Conservation (phyloP, 2,113 vertebrate genomes). For the Seriola rivoliana region DNA sequence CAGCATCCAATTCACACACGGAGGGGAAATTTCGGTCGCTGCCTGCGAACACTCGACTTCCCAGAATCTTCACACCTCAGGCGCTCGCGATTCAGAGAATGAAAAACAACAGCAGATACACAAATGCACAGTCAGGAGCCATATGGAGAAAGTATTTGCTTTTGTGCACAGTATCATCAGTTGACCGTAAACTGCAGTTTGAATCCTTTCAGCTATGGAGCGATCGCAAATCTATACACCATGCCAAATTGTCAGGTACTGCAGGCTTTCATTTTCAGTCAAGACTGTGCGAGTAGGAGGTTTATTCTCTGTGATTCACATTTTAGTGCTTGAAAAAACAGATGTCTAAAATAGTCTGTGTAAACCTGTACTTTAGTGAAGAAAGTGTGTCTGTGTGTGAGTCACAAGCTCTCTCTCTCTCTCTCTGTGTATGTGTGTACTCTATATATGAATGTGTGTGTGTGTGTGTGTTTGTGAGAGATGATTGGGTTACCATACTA, state of each 20-base stretch:
- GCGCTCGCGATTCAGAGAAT: background rate
- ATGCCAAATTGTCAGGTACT: background rate
- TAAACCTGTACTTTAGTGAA: conserved; percentile 34
- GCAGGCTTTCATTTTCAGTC: conserved; percentile 32
- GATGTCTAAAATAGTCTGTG: conserved; percentile 23
- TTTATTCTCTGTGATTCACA: conserved; percentile 37
- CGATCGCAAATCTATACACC: background rate
- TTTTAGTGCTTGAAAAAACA: conserved; percentile 30
- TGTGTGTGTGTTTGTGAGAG: conserved; percentile 7
- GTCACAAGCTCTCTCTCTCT: background rate
- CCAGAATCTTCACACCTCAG: conserved; percentile 32
- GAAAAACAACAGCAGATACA: conserved; percentile 26
- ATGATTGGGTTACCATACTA: conserved; percentile 65
- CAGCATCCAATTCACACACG: conserved; percentile 14
- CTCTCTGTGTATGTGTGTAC: conserved; percentile 1
- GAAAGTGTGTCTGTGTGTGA: background rate
- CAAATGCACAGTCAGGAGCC: background rate
- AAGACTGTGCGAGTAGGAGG: conserved; percentile 17
- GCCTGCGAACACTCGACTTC: background rate
- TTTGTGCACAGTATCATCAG: background rate
- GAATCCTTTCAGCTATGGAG: background rate
- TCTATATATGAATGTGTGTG: background rate
- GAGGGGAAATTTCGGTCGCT: background rate
- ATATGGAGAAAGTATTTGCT: background rate
- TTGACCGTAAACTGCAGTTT: conserved; percentile 19